Percentiles rank a stretch among this genome's conserved stretches.
phyloP scores from a whole-genome alignment of 2,113 vertebrate species.

The Kryptolebias marmoratus region DNA sequence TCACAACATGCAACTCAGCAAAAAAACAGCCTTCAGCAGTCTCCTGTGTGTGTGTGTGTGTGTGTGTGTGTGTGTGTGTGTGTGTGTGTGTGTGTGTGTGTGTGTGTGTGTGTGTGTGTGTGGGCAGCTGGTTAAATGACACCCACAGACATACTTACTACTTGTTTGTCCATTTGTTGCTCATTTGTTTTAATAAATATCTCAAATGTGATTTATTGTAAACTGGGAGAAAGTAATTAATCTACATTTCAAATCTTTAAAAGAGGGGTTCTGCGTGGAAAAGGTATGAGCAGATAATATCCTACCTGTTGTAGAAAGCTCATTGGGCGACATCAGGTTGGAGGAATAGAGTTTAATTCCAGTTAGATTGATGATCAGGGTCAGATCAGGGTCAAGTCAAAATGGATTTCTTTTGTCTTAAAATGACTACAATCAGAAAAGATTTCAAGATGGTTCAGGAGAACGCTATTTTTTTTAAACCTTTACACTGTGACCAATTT shows the following conservation, averaged over 20 bases:
- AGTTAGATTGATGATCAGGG: too few relatives aligned
- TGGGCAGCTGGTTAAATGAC: conserved; percentile 4
- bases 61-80: neutral
- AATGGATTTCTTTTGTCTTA: too few relatives aligned
- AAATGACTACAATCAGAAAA: too few relatives aligned
- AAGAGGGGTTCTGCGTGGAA: too few relatives aligned
- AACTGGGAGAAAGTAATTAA: neutral
- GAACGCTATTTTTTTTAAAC: too few relatives aligned
- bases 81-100: neutral
- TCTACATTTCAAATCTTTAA: neutral
- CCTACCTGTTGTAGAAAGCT: too few relatives aligned
- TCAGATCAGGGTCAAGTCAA: too few relatives aligned
- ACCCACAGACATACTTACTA: conserved; percentile 7
- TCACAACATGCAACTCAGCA: conserved; percentile 40
- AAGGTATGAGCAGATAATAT: too few relatives aligned
- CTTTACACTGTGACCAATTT: too few relatives aligned
- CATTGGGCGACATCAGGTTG: too few relatives aligned
- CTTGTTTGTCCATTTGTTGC: conserved; percentile 24
- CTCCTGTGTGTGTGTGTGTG: neutral
- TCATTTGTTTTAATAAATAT: conserved; percentile 1
- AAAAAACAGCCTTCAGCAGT: conserved; percentile 21
- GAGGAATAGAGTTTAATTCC: too few relatives aligned
- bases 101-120: neutral
- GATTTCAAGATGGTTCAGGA: too few relatives aligned
- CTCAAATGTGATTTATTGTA: neutral